Conservation (phyloP, 2,888 invertebrate genomes). For the Dendrolimus pini region DNA sequence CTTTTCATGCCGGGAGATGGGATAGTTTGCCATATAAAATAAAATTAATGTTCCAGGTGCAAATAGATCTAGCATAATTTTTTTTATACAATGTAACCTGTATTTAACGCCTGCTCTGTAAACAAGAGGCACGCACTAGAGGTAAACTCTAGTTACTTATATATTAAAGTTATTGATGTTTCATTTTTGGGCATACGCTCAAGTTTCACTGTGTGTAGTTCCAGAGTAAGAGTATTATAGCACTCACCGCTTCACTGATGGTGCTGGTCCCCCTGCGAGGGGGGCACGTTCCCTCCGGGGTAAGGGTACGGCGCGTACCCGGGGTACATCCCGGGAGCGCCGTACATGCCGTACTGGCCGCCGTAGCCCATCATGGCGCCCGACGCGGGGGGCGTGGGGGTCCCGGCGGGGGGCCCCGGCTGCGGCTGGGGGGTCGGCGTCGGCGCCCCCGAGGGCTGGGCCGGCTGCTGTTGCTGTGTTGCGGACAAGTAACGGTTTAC, state of each 20-base stretch:
- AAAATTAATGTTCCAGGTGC: too few relatives aligned
- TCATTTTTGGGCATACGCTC: too few relatives aligned
- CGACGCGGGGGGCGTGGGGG: conserved; percentile 20
- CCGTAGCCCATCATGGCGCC: conserved; percentile 29
- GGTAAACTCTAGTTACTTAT: too few relatives aligned
- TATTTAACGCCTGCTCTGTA: too few relatives aligned
- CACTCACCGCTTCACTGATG: conserved; percentile 47
- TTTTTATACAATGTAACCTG: too few relatives aligned
- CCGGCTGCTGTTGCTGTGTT: conserved; percentile 6
- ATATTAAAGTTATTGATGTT: too few relatives aligned
- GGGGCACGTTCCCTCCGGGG: conserved; percentile 27
- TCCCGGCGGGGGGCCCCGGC: conserved; percentile 9
- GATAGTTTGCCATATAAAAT: too few relatives aligned
- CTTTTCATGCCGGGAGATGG: too few relatives aligned
- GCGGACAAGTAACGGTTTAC: neutral
- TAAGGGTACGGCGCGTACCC: conserved; percentile 47
- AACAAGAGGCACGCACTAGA: too few relatives aligned
- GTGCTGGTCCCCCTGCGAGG: conserved; percentile 34
- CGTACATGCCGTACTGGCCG: conserved; percentile 50
- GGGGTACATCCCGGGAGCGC: conserved; percentile 42
- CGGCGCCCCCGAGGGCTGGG: conserved; percentile 11
- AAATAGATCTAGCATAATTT: too few relatives aligned
- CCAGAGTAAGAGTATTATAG: too few relatives aligned
- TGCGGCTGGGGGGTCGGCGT: conserved; percentile 14
- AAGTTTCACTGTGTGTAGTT: too few relatives aligned